Evolutionary conservation across 1,140 invertebrate species (phyloP).

Genomic region (Portunus trituberculatus): DNA sequence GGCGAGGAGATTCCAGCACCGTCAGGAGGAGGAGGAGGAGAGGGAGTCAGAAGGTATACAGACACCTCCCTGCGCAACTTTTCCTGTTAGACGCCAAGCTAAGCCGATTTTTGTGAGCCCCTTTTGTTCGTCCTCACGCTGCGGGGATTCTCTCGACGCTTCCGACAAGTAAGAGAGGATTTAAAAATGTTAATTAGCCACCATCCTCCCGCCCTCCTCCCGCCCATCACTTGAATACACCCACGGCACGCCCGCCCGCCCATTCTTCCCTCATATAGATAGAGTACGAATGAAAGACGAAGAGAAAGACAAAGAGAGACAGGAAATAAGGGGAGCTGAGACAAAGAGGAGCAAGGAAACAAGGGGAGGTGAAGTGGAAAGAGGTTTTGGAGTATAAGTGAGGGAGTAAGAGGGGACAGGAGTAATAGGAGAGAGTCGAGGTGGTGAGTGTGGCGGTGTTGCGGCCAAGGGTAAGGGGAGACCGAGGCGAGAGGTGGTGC

Average conservation of each 20-base stretch:
- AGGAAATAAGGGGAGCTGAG: no score
- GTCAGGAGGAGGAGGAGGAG: neutral
- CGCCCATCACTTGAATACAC: neutral
- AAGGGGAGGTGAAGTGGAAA: neutral
- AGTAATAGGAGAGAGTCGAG: neutral
- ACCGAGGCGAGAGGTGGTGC: neutral
- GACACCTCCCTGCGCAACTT: slow-evolving; percentile 10
- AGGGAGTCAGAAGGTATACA: neutral
- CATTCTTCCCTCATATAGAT: neutral
- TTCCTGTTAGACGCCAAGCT: slow-evolving; percentile 41
- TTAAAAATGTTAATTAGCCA: slow-evolving; percentile 51
- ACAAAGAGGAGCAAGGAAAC: neutral
- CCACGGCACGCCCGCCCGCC: neutral
- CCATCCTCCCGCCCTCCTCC: neutral
- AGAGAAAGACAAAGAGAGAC: neutral
- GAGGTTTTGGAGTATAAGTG: neutral
- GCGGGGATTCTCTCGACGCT: slow-evolving; percentile 21
- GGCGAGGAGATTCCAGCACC: neutral
- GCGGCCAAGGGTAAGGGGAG: no score
- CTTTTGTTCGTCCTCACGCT: slow-evolving; percentile 43
- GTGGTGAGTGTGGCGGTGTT: no score
- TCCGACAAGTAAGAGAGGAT: slow-evolving; percentile 34
- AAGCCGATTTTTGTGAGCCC: slow-evolving; percentile 49
- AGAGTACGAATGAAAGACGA: neutral
- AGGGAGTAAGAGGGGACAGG: neutral